Evolutionary conservation across 2,888 invertebrate genomes (phyloP), one percentile per base, ranked within the genome.

Genomic region (Athetis lepigone): DNA sequence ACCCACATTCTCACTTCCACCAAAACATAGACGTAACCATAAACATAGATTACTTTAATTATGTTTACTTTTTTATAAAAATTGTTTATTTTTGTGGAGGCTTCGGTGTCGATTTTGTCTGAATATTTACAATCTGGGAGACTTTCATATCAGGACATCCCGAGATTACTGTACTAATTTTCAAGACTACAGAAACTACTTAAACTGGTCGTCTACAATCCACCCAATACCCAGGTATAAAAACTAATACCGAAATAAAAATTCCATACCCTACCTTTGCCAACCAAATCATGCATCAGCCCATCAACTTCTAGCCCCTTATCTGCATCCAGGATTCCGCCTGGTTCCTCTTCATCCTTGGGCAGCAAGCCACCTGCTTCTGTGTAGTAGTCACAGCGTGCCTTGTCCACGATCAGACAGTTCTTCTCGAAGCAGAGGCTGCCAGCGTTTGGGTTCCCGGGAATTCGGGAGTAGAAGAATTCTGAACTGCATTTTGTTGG

Each of bases 381-480:
- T 4, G 77, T 70, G 56, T 89, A 90, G 76, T 90, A 91, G 8
- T 84, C 81, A 52, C 91, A 88, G 47, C 82, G 75, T 0, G 80
- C 58, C 9, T 77, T 66, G 9, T 82, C 77, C 36, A 88, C 64
- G 8, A 47, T 43, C 2, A 86, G 40, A 58, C 92, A 92, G 40
- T 88, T 82, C 3, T 80, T 72, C 0, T 76, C 83, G 45, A 84
- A 88, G 76, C 91, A 92, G 13, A 90, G 46, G 16, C 65, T 77
- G 63, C 90, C 90, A n/a, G 76, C 79, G 0, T 63, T 55, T 1
- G 74, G 43, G 13, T 76, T 72, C 0, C 80, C 79, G 69, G 42
- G 18, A 2, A 49, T 58, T 9, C 13, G 33, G 1, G 33, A 40
- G 52, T 56, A 79, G 40, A 55, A 56, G 46, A 79, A 78, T 16